Evolutionary conservation across 2,113 vertebrate genomes (phyloP).

Genomic region (Colistium nudipinnis): DNA sequence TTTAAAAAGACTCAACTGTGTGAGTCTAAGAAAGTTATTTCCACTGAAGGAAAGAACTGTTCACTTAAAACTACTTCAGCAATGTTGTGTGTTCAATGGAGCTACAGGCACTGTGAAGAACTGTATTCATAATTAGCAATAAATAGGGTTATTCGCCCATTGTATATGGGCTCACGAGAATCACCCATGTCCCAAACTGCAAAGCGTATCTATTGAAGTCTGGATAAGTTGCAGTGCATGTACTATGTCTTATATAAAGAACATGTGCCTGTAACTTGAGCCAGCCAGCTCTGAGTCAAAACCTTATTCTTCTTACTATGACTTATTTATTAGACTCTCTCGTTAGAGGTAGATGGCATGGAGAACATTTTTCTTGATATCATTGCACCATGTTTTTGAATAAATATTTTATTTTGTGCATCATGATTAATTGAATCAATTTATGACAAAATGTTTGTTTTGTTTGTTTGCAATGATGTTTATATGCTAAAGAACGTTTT

Average conservation of each 20-base stretch:
- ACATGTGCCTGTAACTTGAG: slow-evolving; percentile 38
- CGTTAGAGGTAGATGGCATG: slow-evolving; percentile 33
- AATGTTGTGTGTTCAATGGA: background rate
- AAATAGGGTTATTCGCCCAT: background rate
- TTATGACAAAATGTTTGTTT: slow-evolving; percentile 13
- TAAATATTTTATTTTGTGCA: slow-evolving; percentile 54
- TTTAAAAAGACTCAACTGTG: slow-evolving; percentile 1
- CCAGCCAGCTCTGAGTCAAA: slow-evolving; percentile 40
- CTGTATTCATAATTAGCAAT: background rate
- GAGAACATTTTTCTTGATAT: slow-evolving; percentile 26
- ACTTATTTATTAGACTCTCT: slow-evolving; percentile 56
- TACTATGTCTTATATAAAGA: slow-evolving; percentile 58
- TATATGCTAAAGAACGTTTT: background rate
- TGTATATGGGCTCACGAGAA: background rate
- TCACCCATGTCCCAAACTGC: background rate
- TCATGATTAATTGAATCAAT: slow-evolving; percentile 21
- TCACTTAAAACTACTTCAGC: background rate
- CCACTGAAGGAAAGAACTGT: background rate
- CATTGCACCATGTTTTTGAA: slow-evolving; percentile 55
- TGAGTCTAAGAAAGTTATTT: slow-evolving; percentile 1
- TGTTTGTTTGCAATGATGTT: too few relatives aligned
- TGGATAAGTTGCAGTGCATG: slow-evolving; percentile 22
- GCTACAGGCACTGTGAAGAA: background rate
- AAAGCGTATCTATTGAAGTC: background rate
- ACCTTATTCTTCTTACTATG: slow-evolving; percentile 50